A percentile compares a stretch with the other conserved stretches of the same genome.
phyloP scores from a whole-genome alignment of 1,140 invertebrate species.

The Drosophila parvula region DNA sequence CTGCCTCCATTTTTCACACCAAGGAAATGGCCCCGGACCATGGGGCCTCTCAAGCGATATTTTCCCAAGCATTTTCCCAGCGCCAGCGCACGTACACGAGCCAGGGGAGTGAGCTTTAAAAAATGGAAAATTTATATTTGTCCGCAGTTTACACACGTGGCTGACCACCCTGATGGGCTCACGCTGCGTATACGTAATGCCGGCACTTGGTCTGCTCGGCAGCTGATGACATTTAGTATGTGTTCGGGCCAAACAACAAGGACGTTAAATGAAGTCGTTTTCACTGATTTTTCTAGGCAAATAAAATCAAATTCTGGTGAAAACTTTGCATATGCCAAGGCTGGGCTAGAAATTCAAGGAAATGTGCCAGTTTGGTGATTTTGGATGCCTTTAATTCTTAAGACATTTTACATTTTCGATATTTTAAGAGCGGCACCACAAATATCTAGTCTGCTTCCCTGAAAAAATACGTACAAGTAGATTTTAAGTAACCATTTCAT shows the following conservation, averaged over 20 bases:
- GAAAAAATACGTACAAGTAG: neutral
- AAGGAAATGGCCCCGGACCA: slow-evolving; percentile 1
- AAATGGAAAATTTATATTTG: slow-evolving; percentile 53
- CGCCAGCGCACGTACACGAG: slow-evolving; percentile 27
- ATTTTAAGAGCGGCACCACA: neutral
- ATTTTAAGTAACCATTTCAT: neutral
- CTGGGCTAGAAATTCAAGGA: neutral
- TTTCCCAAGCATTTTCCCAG: slow-evolving; percentile 29
- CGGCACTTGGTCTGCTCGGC: neutral
- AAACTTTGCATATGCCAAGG: slow-evolving; percentile 2
- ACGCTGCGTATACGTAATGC: slow-evolving; percentile 52
- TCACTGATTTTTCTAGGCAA: slow-evolving; percentile 12
- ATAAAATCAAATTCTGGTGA: neutral
- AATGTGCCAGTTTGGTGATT: neutral
- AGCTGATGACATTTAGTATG: slow-evolving; percentile 55
- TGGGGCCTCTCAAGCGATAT: slow-evolving; percentile 32
- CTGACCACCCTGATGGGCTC: slow-evolving; percentile 17
- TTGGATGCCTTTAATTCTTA: neutral
- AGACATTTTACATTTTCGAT: neutral
- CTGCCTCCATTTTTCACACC: slow-evolving; percentile 14
- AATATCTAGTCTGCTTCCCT: too few relatives aligned
- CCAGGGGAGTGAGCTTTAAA: slow-evolving; percentile 31
- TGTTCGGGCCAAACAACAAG: slow-evolving; percentile 30
- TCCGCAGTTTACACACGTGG: slow-evolving; percentile 25
- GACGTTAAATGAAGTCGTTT: slow-evolving; percentile 31